Evolutionary conservation across 2,797 vertebrate genomes (phyloP).

Genomic region (Onychomys leucogaster): DNA sequence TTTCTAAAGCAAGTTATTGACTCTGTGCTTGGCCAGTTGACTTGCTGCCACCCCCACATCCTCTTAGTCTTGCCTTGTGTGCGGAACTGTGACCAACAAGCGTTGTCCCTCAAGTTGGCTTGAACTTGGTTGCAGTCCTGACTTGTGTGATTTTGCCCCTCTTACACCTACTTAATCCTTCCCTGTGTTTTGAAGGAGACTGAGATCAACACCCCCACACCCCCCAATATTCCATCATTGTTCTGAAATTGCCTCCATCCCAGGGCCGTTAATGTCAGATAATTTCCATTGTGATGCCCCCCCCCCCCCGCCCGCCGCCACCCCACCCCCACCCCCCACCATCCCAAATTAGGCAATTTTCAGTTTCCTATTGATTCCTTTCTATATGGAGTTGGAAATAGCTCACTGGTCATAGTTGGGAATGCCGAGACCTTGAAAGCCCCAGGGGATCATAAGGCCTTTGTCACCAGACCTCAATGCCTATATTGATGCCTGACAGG

Average conservation of each 20-base stretch:
- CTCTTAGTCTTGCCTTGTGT: accelerated
- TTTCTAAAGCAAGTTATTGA: not conserved
- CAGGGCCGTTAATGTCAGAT: slow-evolving; percentile 36
- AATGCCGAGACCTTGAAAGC: slow-evolving; percentile 69
- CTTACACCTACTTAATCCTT: not conserved
- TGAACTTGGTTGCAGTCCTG: not conserved
- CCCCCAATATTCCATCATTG: not conserved
- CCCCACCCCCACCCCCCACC: not conserved
- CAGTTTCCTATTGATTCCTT: slow-evolving; percentile 57
- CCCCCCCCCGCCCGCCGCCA: no score
- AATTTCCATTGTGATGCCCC: not conserved
- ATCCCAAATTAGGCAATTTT: not conserved
- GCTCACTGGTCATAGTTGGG: slow-evolving; percentile 14
- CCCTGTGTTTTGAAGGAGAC: not conserved
- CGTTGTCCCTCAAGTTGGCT: not conserved
- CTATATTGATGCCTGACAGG: slow-evolving; percentile 72
- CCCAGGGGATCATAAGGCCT: slow-evolving; percentile 73
- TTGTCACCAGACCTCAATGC: slow-evolving; percentile 79
- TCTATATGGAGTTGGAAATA: slow-evolving; percentile 75
- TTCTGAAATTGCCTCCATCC: not conserved
- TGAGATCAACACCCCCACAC: not conserved
- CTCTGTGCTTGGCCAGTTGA: not conserved
- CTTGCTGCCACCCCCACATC: not conserved
- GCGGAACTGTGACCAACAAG: not conserved
- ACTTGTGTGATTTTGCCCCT: not conserved